Evolutionary conservation across 2,888 invertebrate genomes (phyloP), one percentile per base, ranked within the genome.

Genomic region (Acronicta leporina): DNA sequence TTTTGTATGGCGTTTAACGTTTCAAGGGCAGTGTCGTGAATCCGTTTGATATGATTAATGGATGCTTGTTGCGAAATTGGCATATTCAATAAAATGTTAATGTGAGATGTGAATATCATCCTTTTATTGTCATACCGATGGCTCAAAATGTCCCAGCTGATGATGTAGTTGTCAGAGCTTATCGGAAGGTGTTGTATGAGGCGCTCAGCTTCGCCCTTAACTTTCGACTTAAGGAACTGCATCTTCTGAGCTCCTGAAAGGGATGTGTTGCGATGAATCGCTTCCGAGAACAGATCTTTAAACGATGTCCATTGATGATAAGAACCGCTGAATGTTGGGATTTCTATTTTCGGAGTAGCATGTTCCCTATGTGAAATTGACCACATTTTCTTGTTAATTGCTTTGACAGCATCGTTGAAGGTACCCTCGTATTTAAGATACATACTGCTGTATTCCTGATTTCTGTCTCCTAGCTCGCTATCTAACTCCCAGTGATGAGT

Each of bases 301-400:
- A 42, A 42, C 0, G 42, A 42, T 5, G 10, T 10, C 42, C 42
- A 42, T 16, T 43, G 43, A 16, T 43, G 43, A 43, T 43, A 43
- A 43, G 15, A 16, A 13, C 43, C 43, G 6, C 11, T 25, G 20
- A 43, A 43, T 6, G 16, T 20, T 3, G 43, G 43, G 16, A 43
- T 43, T 13, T 43, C 43, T 13, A 43, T 43, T 20, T 43, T 16
- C 11, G 13, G 43, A 25, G 43, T 43, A 10, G 25, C 10, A 13
- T 43, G 15, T 20, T 43, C 43, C 13, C 43, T 16, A 38, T 60
- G 59, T 27, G 33, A 33, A 6, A 35, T n/a, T 10, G 59, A 44
- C 5, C 46, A 43, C 25, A 48, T 53, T 10, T 54, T 60, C 11
- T 47, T 54, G 27, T 54, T 60, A 20, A 60, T 54, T n/a, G 38